phyloP scores from a whole-genome alignment of 2,888 invertebrate genomes.

The Herminia tarsipennalis region DNA sequence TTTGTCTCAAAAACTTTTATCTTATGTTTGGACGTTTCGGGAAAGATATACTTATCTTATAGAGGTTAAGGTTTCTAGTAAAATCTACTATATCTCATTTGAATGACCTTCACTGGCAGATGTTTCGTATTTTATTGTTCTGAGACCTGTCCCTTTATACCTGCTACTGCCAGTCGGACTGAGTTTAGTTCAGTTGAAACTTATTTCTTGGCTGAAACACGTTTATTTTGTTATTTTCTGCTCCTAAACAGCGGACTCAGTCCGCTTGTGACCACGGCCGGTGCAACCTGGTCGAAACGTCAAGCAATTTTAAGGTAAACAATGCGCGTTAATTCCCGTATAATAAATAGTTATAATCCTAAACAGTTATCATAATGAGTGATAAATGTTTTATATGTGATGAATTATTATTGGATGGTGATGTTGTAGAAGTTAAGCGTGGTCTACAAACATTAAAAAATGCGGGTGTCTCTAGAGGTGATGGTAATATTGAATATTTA shows the following conservation, averaged over 20 bases:
- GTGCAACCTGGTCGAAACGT: no score
- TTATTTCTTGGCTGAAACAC: neutral
- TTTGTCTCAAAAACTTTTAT: neutral
- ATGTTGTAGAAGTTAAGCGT: conserved; percentile 1
- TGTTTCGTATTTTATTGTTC: neutral
- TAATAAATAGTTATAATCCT: no score
- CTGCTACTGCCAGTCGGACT: neutral
- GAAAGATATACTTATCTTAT: neutral
- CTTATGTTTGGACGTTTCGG: neutral
- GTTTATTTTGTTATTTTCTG: neutral
- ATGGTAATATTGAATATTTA: conserved; percentile 1
- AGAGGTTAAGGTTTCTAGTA: neutral
- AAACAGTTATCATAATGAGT: conserved; percentile 2
- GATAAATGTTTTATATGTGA: neutral
- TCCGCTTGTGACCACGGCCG: no score
- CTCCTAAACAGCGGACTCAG: no score
- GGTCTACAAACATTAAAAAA: conserved; percentile 1
- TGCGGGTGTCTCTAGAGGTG: neutral
- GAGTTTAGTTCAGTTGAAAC: neutral
- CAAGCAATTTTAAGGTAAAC: no score
- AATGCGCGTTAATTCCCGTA: no score
- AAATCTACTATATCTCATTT: neutral
- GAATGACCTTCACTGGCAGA: neutral
- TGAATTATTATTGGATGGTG: neutral
- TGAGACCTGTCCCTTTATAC: neutral